Percentiles rank a stretch among this genome's conserved stretches.
Evolutionary conservation across 1,140 invertebrate genomes (phyloP).

Genomic region (Archegozetes longisetosus): DNA sequence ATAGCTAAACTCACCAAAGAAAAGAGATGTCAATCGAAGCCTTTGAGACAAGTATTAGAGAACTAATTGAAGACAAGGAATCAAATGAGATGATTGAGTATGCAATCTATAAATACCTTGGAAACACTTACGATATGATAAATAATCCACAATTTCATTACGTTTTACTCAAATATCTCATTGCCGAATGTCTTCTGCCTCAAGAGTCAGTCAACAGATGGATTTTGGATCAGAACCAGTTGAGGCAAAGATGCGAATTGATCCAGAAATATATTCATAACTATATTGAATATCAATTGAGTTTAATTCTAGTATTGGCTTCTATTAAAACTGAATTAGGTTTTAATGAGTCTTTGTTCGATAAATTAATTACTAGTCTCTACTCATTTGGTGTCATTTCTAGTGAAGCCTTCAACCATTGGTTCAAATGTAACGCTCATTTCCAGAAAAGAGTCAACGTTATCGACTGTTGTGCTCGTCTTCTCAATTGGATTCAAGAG

Average conservation of each 20-base stretch:
- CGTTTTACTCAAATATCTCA: background rate
- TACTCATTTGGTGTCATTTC: background rate
- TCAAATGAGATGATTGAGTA: background rate
- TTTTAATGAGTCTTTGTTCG: background rate
- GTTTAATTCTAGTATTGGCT: background rate
- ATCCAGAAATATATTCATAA: background rate
- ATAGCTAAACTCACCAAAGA: no score
- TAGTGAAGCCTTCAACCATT: background rate
- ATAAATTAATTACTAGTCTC: background rate
- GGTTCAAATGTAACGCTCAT: background rate
- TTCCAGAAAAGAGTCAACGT: background rate
- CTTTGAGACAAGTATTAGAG: no score
- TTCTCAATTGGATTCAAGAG: background rate
- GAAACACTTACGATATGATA: background rate
- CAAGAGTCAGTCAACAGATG: background rate
- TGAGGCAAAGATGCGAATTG: background rate
- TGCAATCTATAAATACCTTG: background rate
- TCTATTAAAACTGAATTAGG: background rate
- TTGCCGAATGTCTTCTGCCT: background rate
- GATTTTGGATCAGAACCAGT: background rate
- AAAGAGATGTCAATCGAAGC: no score
- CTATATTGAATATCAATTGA: background rate
- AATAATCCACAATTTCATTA: background rate
- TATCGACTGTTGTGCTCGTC: background rate
- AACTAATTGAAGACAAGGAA: background rate